Evolutionary conservation across 2,113 vertebrate genomes (phyloP).

Genomic region (Gavialis gangeticus): DNA sequence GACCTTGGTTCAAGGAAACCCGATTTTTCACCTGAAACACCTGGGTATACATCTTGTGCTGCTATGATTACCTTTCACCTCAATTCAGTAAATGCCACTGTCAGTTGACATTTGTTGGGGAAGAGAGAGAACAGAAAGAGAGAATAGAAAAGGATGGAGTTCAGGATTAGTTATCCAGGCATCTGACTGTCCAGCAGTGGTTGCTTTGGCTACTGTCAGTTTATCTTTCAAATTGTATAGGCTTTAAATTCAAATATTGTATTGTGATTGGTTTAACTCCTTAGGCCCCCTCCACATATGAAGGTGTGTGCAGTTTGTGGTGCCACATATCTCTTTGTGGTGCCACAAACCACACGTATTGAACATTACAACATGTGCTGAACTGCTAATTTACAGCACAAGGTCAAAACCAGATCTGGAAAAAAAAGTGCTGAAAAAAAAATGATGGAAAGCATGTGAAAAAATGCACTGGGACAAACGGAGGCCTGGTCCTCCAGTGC

Average conservation of each 20-base stretch:
- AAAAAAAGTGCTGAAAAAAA: too few relatives aligned
- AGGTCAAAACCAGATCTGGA: too few relatives aligned
- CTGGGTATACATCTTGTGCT: background rate
- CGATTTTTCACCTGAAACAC: background rate
- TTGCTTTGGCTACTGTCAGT: fast-evolving
- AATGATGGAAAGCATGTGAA: too few relatives aligned
- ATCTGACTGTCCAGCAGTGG: fast-evolving
- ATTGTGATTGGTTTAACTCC: background rate
- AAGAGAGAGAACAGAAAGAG: background rate
- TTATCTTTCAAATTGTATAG: background rate
- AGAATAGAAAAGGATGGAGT: background rate
- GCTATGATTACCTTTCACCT: slow-evolving; percentile 38
- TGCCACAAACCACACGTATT: too few relatives aligned
- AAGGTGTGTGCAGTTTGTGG: too few relatives aligned
- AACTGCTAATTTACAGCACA: too few relatives aligned
- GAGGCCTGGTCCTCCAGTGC: too few relatives aligned
- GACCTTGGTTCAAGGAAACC: background rate
- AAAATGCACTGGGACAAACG: too few relatives aligned
- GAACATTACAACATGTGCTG: too few relatives aligned
- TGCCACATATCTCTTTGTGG: too few relatives aligned
- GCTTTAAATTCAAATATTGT: background rate
- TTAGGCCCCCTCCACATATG: too few relatives aligned
- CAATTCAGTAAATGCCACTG: background rate
- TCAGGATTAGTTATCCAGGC: background rate
- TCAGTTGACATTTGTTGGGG: background rate